Evolutionary conservation across 2,888 invertebrate species (phyloP), one percentile per base, ranked within the genome.

Genomic region (Seira ritae): DNA sequence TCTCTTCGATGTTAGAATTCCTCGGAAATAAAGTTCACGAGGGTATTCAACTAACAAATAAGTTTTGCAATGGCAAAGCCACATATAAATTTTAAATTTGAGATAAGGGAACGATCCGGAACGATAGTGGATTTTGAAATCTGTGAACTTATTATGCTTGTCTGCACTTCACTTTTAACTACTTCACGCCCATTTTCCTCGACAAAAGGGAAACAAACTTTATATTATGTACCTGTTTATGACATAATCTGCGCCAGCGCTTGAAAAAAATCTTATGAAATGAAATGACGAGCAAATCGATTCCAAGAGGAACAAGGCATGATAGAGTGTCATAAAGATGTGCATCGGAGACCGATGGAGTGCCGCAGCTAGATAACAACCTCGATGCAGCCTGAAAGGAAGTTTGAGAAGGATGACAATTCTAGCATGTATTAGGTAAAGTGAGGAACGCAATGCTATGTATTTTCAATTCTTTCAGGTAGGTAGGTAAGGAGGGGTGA

Each of bases 91-190:
- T 4, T 2, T 31, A 31, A 50, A 50, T 8, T 50, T 22, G 31
- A 55, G 22, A 70, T 31, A 79, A 79, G 50, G 55, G 79, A 72
- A 71, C 79, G 65, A 79, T 79, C 79, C 80, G 80, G 75, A 74
- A 81, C 70, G 80, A 81, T 75, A 75, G 75, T 81, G 75, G 75
- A 71, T 77, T 81, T 69, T 72, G 71, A 42, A 81, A 75, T 70
- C 80, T 75, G 80, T 81, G 75, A 81, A 81, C 80, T 81, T 81
- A 70, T 81, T 75, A 81, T 81, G 75, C 75, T 65, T 75, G 75
- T 81, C 80, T 81, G 80, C 80, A 81, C 80, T 81, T 70, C 75
- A 81, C 75, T 81, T n/a, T n/a, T 81, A 81, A 81, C 80, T 75
- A 70, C 80, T 81, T 81, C 80, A 81, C 80, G 75, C 75, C 80